A percentile compares a stretch with the other conserved stretches of the same genome.
These are phyloP conservation scores for Craterocephalus amniculus DNA, from an alignment of 2,797 vertebrate species.

Conservation along the genomic window DNA sequence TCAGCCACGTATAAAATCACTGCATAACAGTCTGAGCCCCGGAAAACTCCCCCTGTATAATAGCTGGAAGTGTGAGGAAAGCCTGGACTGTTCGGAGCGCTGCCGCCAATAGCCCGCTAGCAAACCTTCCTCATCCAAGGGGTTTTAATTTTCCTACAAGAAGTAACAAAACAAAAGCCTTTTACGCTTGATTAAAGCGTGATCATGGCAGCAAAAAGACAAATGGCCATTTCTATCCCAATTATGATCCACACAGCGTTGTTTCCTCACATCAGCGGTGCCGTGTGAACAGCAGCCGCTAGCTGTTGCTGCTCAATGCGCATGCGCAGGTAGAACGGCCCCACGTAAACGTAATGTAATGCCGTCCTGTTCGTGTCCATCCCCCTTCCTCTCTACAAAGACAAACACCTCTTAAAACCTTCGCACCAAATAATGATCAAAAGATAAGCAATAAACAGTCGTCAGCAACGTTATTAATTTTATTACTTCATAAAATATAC, in stretches of 20 bases:
- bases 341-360: not conserved
- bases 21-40: conserved; percentile 13
- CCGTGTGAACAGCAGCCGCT: conserved; percentile 32
- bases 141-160: too few species aligned
- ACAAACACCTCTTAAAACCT: not conserved
- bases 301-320: conserved; percentile 21
- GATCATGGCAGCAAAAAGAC: not conserved
- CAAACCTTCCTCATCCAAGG: conserved; percentile 23
- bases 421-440: not conserved
- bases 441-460: not conserved
- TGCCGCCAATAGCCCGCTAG: conserved; percentile 57
- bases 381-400: not conserved
- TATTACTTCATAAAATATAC: conserved; percentile 90
- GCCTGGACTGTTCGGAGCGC: conserved; percentile 20
- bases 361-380: not conserved
- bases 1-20: not conserved
- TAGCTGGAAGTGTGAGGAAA: conserved; percentile 40
- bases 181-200: not conserved
- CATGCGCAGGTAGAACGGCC: conserved; percentile 49
- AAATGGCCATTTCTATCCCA: not conserved
- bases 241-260: conserved; percentile 39
- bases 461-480: conserved; percentile 76
- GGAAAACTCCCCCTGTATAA: conserved; percentile 7
- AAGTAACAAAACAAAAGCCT: not conserved
- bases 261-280: conserved; percentile 52